A percentile compares a stretch with the other conserved stretches of the same genome.
phyloP scores from a whole-genome alignment of 2,113 vertebrate species.

The Plotosus lineatus region DNA sequence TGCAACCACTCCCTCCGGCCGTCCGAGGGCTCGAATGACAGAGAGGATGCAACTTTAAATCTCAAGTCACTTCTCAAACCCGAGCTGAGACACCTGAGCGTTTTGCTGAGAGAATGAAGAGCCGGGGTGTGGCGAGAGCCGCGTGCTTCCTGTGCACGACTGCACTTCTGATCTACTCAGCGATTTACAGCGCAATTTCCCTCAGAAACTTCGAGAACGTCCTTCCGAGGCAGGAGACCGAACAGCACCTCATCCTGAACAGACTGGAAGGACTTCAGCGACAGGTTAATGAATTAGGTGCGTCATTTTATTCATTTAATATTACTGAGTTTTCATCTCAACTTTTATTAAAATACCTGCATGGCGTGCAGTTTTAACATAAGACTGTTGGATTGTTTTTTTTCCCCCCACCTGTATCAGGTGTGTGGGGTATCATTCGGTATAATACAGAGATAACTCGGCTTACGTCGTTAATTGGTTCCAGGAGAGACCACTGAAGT shows the following conservation, averaged over 20 bases:
- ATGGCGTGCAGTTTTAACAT: no score
- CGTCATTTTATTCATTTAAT: slow-evolving; percentile 27
- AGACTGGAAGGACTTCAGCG: slow-evolving; percentile 62
- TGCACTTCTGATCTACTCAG: neutral
- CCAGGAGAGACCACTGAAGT: no score
- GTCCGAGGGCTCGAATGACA: neutral
- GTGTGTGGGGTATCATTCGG: no score
- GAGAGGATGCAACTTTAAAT: neutral
- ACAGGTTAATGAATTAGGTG: slow-evolving; percentile 59
- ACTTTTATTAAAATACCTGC: neutral
- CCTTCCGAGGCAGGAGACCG: neutral
- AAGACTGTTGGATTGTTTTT: no score
- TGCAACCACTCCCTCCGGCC: neutral
- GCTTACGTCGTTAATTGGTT: no score
- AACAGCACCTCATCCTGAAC: slow-evolving; percentile 38
- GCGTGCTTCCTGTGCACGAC: neutral
- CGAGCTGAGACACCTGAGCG: neutral
- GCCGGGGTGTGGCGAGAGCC: neutral
- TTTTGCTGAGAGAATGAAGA: slow-evolving; percentile 15
- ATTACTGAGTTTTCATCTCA: neutral
- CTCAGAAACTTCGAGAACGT: neutral
- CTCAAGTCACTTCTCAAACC: no score
- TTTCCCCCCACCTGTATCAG: no score
- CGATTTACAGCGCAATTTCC: neutral
- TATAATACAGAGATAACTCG: no score